Base-by-base conservation (phyloP, 2,888 invertebrate genomes). In the Leucophenga maculata region DNA sequence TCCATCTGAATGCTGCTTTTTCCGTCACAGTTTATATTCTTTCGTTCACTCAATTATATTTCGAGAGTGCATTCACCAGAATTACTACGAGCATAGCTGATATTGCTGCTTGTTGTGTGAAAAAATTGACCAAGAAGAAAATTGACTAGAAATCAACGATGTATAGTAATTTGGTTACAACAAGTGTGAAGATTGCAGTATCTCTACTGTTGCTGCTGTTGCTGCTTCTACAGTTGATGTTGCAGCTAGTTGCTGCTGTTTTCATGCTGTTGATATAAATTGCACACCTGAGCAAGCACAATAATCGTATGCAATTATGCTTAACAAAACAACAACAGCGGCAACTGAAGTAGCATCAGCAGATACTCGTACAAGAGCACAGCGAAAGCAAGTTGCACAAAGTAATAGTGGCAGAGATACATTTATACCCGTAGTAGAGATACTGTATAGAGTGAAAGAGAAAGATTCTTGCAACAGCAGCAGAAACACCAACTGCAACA, bases 241-340 rank as follows among this genome's bases (percentile, higher is more conserved):
- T 67, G 65, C 14, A 69, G 68, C n/a, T 67, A 69, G 55, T 31
- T 68, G 67, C 8, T 39, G 18, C 39, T 67, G 66, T 55, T 68
- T 65, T 55, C 52, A 44, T 20, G 65, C 13, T 68, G 69, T 16
- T 72, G 76, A 78, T 85, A 81, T 82, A 86, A 86, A 85, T 85
- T 86, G 86, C 84, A 87, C 88, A 87, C 88, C 86, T 87, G 86
- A 87, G 87, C 85, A 84, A 86, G 85, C 86, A 84, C 80, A 85
- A 86, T 87, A 87, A 88, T 87, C 87, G 86, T 85, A 87, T 87
- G 87, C 87, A 87, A 87, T 87, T 87, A 87, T 87, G 87, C 83
- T 85, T 82, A 84, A 86, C 86, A 86, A 85, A 86, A 86, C 85
- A 84, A 81, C 79, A 85, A 75, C 77, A 66, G 66, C 75, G 72